These are phyloP conservation scores for Conomelus anceps DNA, from an alignment of 2,888 invertebrate genomes.

Conservation along the genomic window DNA sequence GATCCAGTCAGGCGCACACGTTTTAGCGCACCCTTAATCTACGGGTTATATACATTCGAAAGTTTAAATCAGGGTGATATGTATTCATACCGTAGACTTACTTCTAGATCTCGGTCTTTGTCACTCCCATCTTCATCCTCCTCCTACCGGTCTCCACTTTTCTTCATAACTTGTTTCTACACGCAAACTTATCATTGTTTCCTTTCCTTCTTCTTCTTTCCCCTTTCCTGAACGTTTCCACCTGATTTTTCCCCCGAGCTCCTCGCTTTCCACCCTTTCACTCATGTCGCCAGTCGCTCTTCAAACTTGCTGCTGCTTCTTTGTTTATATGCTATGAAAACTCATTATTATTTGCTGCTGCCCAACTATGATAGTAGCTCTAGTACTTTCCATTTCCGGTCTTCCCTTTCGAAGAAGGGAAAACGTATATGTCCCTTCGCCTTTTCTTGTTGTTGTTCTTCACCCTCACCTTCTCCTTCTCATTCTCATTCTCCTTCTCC, in stretches of 20 bases:
- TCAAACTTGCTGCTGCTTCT: background rate
- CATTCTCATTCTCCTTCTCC: background rate
- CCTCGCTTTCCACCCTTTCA: background rate
- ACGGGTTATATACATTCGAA: background rate
- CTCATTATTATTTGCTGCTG: background rate
- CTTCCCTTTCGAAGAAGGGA: background rate
- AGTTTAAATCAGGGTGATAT: conserved; percentile 13
- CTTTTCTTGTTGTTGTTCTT: background rate
- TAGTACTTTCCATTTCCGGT: background rate
- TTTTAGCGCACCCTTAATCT: background rate
- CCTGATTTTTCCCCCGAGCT: background rate
- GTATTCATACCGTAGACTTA: conserved; percentile 10
- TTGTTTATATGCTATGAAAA: background rate
- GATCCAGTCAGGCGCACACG: background rate
- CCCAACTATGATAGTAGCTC: background rate
- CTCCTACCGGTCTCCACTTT: background rate
- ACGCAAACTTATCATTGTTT: conserved; percentile 10
- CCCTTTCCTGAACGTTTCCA: too few species aligned
- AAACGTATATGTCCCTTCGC: background rate
- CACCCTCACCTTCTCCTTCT: background rate
- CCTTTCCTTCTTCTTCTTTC: background rate
- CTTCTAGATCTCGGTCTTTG: background rate
- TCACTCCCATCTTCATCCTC: background rate
- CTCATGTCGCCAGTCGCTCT: background rate
- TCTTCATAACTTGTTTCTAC: conserved; percentile 14